Evolutionary conservation across 2,797 vertebrate genomes (phyloP), one percentile per base, ranked within the genome.

Genomic region (Heterohyrax brucei): DNA sequence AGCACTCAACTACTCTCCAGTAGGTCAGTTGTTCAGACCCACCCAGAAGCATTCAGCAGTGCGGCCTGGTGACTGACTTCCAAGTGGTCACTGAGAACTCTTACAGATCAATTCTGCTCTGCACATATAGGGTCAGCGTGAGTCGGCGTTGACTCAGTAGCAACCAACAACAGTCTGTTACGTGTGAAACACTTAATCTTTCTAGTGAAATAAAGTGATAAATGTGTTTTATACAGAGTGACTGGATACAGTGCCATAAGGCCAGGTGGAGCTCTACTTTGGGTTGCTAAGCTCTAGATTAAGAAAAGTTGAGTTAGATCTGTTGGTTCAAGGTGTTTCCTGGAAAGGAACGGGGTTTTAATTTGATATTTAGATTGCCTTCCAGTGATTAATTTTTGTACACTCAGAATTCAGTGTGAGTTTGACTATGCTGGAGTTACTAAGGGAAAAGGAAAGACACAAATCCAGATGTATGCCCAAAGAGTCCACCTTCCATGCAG

Each of bases 391-490:
- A 66, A 56, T 22, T 90, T 92, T 77, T 82, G 9, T 81, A 28
- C 56, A 7, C 44, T 50, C 77, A 91, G 76, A 77, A 66, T 81
- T 92, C 62, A 19, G 0, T 39, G 8, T 82, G 59, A 86, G 91
- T 94, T 90, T 48, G 64, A 64, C 46, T 24, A 50, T n/a, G 2
- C 87, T 28, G 14, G 48, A 19, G 21, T 87, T 93, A n/a, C 46
- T 81, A 44, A 64, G 12, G 26, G 19, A 46, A 76, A 72, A 85
- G 59, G 6, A 92, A 93, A 95, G 62, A 59, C 48, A 88, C 64
- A 83, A 70, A 72, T 33, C 33, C 19, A 21, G 39, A 73, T 22
- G 33, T 39, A 21, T 73, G 70, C 70, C 33, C 39, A 21, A 72
- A 73, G 5, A 19, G 13, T 46, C 44, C 70, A 24, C 78, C 93